Evolutionary conservation across 2,113 vertebrate species (phyloP).

Genomic region (Tetraodon nigroviridis): DNA sequence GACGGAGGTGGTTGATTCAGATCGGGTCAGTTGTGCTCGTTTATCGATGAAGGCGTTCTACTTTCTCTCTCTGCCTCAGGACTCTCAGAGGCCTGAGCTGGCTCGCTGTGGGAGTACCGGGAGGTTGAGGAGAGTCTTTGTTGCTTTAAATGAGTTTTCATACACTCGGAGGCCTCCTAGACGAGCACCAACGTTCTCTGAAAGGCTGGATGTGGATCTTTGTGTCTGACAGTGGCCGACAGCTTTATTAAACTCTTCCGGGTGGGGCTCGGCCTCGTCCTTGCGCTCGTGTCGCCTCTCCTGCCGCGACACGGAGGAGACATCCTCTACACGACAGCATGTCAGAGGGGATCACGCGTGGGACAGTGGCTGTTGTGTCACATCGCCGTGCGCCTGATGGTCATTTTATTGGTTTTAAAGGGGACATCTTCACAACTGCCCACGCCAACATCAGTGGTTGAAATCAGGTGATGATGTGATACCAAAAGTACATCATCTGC

Average conservation of each 20-base stretch:
- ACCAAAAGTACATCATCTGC: too few species aligned
- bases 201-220: too few species aligned
- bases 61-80: constrained; percentile 31
- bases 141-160: constrained; percentile 20
- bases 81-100: constrained; percentile 16
- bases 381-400: constrained; percentile 29
- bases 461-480: too few species aligned
- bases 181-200: constrained; percentile 8
- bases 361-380: constrained; percentile 36
- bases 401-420: constrained; percentile 53
- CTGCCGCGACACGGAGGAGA: constrained; percentile 23
- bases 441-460: too few species aligned
- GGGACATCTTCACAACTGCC: constrained; percentile 20
- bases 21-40: constrained; percentile 26
- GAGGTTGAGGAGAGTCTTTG: constrained; percentile 14
- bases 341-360: constrained; percentile 11
- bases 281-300: constrained; percentile 7
- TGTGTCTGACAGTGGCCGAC: constrained; percentile 29
- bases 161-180: constrained; percentile 16
- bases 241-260: constrained; percentile 43
- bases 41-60: constrained; percentile 31
- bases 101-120: constrained; percentile 27
- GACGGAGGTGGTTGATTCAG: constrained; percentile 19
- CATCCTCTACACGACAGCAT: constrained; percentile 22
- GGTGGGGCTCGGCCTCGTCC: constrained; percentile 7